Conservation (phyloP, 2,888 invertebrate species). For the Elysia crispata region DNA sequence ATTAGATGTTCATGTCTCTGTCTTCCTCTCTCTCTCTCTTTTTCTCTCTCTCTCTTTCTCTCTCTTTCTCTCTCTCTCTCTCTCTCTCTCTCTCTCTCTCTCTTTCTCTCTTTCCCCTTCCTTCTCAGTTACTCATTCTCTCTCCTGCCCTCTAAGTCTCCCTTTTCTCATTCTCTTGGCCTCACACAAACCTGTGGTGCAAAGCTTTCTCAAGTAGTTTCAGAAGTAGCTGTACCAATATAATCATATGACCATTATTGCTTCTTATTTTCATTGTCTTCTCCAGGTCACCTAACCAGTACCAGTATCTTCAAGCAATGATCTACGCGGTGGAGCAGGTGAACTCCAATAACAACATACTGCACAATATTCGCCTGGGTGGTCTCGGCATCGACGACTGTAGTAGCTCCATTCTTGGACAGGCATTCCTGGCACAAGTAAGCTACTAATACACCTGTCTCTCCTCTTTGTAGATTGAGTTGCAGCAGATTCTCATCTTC, state of each 20-base stretch:
- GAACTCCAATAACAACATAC: constrained; percentile 38
- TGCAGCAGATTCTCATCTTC: too few relatives aligned
- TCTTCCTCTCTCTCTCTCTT: constrained; percentile 1
- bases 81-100: constrained; percentile 16
- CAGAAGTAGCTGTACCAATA: too few relatives aligned
- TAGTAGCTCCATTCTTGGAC: constrained; percentile 53
- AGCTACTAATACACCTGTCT: not conserved
- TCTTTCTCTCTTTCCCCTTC: not conserved
- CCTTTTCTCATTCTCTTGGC: constrained; percentile 41
- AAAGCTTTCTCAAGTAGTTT: too few relatives aligned
- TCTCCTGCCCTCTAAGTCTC: not conserved
- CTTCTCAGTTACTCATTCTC: not conserved
- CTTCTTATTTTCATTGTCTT: too few relatives aligned
- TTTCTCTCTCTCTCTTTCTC: constrained; percentile 4
- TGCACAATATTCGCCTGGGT: constrained; percentile 59
- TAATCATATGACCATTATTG: too few relatives aligned
- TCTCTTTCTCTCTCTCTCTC: constrained; percentile 14
- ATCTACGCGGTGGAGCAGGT: constrained; percentile 58
- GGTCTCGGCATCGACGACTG: constrained; percentile 71
- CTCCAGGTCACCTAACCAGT: constrained; percentile 57
- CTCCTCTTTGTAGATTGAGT: too few relatives aligned
- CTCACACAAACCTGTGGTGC: too few relatives aligned
- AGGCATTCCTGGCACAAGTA: constrained; percentile 55
- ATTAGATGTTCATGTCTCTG: too few relatives aligned
- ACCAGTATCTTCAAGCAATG: constrained; percentile 62